Base-by-base conservation (phyloP, 2,888 invertebrate species). In the Artemia sinica region DNA sequence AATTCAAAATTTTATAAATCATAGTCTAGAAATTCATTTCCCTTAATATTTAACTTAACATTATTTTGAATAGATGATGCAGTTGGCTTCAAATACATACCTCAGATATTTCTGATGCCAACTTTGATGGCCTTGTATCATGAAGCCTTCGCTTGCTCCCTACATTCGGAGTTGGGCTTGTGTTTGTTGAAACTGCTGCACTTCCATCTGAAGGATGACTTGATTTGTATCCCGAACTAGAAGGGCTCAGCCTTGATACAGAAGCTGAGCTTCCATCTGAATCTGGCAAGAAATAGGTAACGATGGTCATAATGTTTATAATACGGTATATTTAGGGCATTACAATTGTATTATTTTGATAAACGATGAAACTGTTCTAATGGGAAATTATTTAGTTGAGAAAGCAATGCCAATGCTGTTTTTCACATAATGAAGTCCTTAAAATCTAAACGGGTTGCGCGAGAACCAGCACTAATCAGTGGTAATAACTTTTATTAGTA, bases 161-260 rank as follows among this genome's bases (percentile, higher is more conserved):
- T 14, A 8, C 18, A 58, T 58, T 52, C 78, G 84, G 86, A 49
- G 86, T 86, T 5, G 87, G 87, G 50, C 87, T 87, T 0, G 87
- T 87, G 18, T 87, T 87, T 71, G 87, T 84, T n/a, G 87, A 87
- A 50, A 75, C 71, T 41, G 75, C 75, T 11, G 75, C 69, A 66
- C 71, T 71, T 76, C 87, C 87, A 2, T 86, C 86, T 68, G 86
- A 81, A 72, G 85, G 82, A 68, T 86, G 86, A 74, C 86, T 84
- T 0, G 86, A 86, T 77, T 86, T 86, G 78, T 87, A 87, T 0
- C 87, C 87, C 0, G 86, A 87, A 75, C 86, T 86, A 13, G 86
- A 86, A 0, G 87, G 87, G 69, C 87, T 87, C 67, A 87, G 75
- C 0, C 86, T 82, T 80, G 86, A 87, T 71, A 82, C 82, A 58